phyloP scores from a whole-genome alignment of 2,113 vertebrate genomes.

The Sinocyclocheilus rhinocerous region DNA sequence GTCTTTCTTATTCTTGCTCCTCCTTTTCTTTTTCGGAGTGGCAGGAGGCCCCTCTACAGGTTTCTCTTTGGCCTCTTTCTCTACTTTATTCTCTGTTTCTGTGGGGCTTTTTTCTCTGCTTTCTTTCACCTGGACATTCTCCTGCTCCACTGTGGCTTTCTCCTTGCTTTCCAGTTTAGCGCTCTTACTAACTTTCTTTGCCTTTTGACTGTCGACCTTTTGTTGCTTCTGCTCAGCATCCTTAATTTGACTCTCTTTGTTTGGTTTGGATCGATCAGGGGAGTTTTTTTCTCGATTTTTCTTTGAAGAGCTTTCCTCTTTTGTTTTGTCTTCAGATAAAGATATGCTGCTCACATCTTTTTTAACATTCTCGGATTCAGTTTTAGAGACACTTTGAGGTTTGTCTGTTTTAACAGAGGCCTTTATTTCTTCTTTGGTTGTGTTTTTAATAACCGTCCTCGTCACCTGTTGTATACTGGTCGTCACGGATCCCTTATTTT shows the following conservation, averaged over 20 bases:
- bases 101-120: constrained; percentile 55
- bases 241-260: constrained; percentile 53
- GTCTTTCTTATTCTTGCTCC: constrained; percentile 75
- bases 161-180: constrained; percentile 58
- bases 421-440: constrained; percentile 53
- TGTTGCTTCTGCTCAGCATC: constrained; percentile 59
- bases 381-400: constrained; percentile 52
- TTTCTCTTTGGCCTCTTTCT: constrained; percentile 47
- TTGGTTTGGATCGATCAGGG: constrained; percentile 40
- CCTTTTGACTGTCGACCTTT: constrained; percentile 60
- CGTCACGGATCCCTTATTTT: constrained; percentile 62
- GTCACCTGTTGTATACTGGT: constrained; percentile 63
- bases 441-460: constrained; percentile 51
- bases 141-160: constrained; percentile 55
- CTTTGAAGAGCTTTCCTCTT: constrained; percentile 21
- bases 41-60: constrained; percentile 52
- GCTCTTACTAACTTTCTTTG: constrained; percentile 67
- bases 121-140: constrained; percentile 56
- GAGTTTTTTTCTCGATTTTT: constrained; percentile 16
- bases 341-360: constrained; percentile 36
- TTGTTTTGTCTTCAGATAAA: constrained; percentile 44
- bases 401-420: constrained; percentile 51
- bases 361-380: neutral
- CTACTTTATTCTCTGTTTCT: constrained; percentile 58
- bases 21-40: constrained; percentile 68